These are phyloP conservation scores for Chaetorhynchus papuensis DNA, from an alignment of 2,113 vertebrate species.

Conservation along the genomic window DNA sequence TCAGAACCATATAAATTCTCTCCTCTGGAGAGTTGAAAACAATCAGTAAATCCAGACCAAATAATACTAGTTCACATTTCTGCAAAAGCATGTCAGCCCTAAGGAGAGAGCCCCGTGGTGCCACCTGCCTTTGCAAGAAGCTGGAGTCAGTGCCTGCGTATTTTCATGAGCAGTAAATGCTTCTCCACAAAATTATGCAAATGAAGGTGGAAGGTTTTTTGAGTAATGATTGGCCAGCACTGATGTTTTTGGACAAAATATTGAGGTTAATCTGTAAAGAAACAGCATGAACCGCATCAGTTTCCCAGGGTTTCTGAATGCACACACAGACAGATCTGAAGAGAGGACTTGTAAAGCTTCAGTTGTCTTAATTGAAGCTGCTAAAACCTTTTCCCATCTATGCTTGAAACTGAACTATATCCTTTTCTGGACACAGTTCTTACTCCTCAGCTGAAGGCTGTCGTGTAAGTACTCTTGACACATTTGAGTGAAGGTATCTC, in stretches of 20 bases:
- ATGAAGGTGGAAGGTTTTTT: neutral
- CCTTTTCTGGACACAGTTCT: neutral
- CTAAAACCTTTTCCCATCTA: neutral
- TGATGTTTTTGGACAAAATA: neutral
- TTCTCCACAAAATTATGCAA: neutral
- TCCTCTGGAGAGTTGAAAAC: neutral
- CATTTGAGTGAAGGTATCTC: neutral
- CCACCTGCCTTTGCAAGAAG: neutral
- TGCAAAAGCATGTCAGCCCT: fast-evolving
- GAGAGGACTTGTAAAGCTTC: neutral
- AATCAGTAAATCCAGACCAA: neutral
- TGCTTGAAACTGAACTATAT: neutral
- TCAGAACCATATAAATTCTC: neutral
- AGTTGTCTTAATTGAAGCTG: neutral
- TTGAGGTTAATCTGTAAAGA: neutral
- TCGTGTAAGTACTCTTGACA: neutral
- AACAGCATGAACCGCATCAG: neutral
- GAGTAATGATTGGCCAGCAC: neutral
- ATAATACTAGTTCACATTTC: neutral
- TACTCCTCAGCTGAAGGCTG: neutral
- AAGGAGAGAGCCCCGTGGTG: neutral
- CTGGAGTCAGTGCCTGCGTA: neutral
- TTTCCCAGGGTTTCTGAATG: neutral
- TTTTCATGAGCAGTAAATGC: neutral
- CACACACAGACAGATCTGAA: neutral